These are phyloP conservation scores for Ondatra zibethicus DNA, from an alignment of 2,113 vertebrate genomes.

Conservation along the genomic window DNA sequence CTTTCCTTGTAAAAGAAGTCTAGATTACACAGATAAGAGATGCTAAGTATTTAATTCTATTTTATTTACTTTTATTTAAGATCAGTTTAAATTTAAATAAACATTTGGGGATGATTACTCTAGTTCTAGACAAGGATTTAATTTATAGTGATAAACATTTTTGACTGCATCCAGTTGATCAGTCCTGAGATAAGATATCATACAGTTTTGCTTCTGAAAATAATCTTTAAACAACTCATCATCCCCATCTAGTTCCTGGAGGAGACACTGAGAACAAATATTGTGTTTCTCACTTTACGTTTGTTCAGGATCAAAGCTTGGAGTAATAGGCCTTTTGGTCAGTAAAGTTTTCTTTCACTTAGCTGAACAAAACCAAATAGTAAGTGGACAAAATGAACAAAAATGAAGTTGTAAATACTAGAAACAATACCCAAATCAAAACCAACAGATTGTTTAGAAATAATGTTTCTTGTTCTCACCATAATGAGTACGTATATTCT, in stretches of 20 bases:
- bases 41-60: neutral
- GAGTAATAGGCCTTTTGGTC: neutral
- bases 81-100: neutral
- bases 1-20: neutral
- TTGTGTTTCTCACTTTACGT: neutral
- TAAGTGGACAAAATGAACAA: neutral
- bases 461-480: neutral
- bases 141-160: neutral
- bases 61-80: neutral
- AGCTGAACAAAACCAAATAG: neutral
- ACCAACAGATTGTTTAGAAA: neutral
- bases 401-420: neutral
- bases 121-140: neutral
- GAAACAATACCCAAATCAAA: neutral
- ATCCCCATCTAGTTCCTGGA: neutral
- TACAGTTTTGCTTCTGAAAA: neutral
- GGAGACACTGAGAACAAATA: neutral
- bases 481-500: neutral
- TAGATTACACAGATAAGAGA: neutral
- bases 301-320: neutral
- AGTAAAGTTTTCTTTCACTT: neutral
- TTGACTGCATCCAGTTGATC: neutral
- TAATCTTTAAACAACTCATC: neutral
- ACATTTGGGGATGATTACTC: neutral
- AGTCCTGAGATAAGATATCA: neutral